Percentiles rank a stretch among this genome's conserved stretches.
Evolutionary conservation across 2,888 invertebrate genomes (phyloP).

Genomic region (Pseudococcus longispinus): DNA sequence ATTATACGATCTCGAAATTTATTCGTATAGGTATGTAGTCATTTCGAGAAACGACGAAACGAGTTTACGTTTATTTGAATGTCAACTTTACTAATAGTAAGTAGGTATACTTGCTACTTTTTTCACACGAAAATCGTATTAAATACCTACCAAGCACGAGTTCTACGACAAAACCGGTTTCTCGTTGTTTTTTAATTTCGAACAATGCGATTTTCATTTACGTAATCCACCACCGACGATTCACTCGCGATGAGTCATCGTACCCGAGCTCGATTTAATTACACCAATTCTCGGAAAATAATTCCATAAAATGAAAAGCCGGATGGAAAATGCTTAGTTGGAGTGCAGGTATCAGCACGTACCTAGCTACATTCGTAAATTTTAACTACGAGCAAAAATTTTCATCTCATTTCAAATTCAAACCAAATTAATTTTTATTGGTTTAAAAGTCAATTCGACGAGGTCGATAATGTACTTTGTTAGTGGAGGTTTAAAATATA

Average conservation of each 20-base stretch:
- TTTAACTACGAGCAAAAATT: no score
- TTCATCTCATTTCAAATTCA: not conserved
- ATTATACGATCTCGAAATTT: not conserved
- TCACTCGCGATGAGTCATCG: slow-evolving; percentile 48
- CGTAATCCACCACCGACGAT: slow-evolving; percentile 36
- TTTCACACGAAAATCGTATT: slow-evolving; percentile 49
- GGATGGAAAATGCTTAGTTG: not conserved
- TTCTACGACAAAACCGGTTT: slow-evolving; percentile 43
- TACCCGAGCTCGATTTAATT: slow-evolving; percentile 4
- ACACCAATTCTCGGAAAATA: not conserved
- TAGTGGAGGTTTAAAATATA: no score
- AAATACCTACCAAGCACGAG: not conserved
- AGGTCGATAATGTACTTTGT: not conserved
- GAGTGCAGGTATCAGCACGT: no score
- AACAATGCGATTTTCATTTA: slow-evolving; percentile 48
- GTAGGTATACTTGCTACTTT: not conserved
- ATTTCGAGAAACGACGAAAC: not conserved
- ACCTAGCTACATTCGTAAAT: no score
- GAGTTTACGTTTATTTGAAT: not conserved
- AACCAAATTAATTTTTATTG: slow-evolving; percentile 4
- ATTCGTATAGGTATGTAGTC: not conserved
- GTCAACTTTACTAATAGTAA: not conserved
- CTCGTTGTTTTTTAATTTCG: not conserved
- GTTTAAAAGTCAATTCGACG: not conserved
- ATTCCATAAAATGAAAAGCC: not conserved